Base-by-base conservation (phyloP, 2,888 invertebrate species). In the Andricus quercusramuli region DNA sequence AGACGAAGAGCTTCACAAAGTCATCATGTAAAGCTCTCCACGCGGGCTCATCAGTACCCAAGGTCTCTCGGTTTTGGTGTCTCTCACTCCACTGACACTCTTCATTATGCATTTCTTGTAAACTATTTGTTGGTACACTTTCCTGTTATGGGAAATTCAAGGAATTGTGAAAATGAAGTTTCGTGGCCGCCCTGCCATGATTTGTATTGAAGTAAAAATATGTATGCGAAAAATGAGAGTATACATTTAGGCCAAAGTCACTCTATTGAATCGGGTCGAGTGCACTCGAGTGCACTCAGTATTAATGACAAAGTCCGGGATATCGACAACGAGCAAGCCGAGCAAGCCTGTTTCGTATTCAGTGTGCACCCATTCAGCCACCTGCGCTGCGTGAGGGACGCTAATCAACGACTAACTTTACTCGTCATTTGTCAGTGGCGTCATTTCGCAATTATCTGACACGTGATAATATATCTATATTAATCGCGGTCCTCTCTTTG, bases 391-490 rank as follows among this genome's bases (percentile, higher is more conserved):
- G 29, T 56, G 70, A 56, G 51, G 51, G 32, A 37, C n/a, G 32
- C 74, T 74, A 74, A 74, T 74, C 74, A 74, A 32, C 56, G 56
- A 37, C 74, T 74, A 74, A 74, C 74, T 74, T 74, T 74, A 32
- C 74, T 51, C 56, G 56, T 74, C 74, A 56, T 74, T 74, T 29
- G 74, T 74, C 32, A 74, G 32, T 74, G 32, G 56, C 74, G 74
- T 74, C 56, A 74, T 56, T 74, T 74, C n/a, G 74, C 74, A 74
- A 74, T 74, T 74, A 74, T 74, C 51, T 74, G 74, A 74, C 74
- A 74, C 74, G 74, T 56, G 74, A 74, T 74, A 74, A 74, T 74
- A 74, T 74, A 74, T 74, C 74, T 74, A 74, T 56, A 74, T 74
- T 74, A 74, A 56, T 74, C 56, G 74, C 32, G 56, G 56, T 56